Percentiles rank a stretch among this genome's conserved stretches.
Evolutionary conservation across 2,888 invertebrate genomes (phyloP).

Genomic region (Dolichopus griseipennis): DNA sequence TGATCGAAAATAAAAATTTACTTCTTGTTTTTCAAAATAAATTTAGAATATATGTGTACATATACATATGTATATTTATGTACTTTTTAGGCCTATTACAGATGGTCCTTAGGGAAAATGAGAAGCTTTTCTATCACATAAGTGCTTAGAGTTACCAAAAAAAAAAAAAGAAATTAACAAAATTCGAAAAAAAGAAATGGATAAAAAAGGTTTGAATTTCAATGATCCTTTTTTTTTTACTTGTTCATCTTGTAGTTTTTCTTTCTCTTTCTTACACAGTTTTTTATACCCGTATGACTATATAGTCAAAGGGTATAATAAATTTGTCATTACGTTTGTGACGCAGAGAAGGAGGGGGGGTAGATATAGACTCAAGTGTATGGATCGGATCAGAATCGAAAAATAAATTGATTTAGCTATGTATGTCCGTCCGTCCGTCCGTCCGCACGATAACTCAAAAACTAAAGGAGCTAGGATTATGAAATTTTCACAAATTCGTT

Average conservation of each 20-base stretch:
- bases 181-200: not conserved
- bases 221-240: not conserved
- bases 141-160: conserved; percentile 2
- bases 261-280: not conserved
- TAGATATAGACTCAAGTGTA: too few relatives aligned
- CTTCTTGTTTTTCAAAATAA: not conserved
- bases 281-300: too few relatives aligned
- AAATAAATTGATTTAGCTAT: too few relatives aligned
- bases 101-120: not conserved
- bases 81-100: not conserved
- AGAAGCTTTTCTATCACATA: not conserved
- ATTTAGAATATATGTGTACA: not conserved
- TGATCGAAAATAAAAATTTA: not conserved
- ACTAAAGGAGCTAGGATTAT: too few relatives aligned
- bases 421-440: too few relatives aligned
- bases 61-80: not conserved
- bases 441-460: too few relatives aligned
- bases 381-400: too few relatives aligned
- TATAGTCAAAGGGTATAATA: too few relatives aligned
- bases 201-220: not conserved
- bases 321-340: too few relatives aligned
- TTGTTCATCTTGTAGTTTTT: not conserved
- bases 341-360: too few relatives aligned
- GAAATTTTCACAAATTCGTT: too few relatives aligned
- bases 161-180: too few relatives aligned